Conservation (phyloP, 2,797 vertebrate species). For the Schizopygopsis malacanthus region DNA sequence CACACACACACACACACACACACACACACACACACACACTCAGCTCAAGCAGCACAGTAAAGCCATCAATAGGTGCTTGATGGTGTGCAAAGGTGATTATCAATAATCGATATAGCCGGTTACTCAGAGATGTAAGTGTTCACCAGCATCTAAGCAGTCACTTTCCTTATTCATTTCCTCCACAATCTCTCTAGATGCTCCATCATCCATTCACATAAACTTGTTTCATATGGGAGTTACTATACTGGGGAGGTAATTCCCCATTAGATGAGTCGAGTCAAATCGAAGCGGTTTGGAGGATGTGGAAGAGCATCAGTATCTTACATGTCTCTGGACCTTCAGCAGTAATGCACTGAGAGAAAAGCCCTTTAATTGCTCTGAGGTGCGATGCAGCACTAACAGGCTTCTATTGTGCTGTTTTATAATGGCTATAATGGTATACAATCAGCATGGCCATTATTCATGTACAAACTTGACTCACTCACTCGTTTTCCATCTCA, state of each 20-base stretch:
- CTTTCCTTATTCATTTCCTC: slow-evolving; percentile 43
- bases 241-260: slow-evolving; percentile 22
- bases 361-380: slow-evolving; percentile 61
- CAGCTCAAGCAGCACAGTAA: slow-evolving; percentile 17
- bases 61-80: slow-evolving; percentile 39
- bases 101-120: slow-evolving; percentile 76
- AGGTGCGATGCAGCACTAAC: slow-evolving; percentile 51
- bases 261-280: slow-evolving; percentile 31
- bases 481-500: slow-evolving; percentile 69
- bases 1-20: slow-evolving; percentile 4
- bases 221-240: slow-evolving; percentile 57
- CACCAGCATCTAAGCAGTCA: slow-evolving; percentile 27
- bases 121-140: slow-evolving; percentile 45
- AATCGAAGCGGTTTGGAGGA: slow-evolving; percentile 20
- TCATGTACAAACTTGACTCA: slow-evolving; percentile 64
- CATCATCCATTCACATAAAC: slow-evolving; percentile 52
- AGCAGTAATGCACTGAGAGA: slow-evolving; percentile 48
- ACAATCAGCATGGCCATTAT: slow-evolving; percentile 61
- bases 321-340: slow-evolving; percentile 32
- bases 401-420: slow-evolving; percentile 59
- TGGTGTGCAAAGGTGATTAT: slow-evolving; percentile 64
- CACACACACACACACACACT: slow-evolving; percentile 20
- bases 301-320: slow-evolving; percentile 39
- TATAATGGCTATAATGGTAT: slow-evolving; percentile 65
- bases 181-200: slow-evolving; percentile 56